Percentiles rank a stretch among this genome's conserved stretches.
Conservation (phyloP, 2,113 vertebrate species). For the Hemibagrus wyckioides region DNA sequence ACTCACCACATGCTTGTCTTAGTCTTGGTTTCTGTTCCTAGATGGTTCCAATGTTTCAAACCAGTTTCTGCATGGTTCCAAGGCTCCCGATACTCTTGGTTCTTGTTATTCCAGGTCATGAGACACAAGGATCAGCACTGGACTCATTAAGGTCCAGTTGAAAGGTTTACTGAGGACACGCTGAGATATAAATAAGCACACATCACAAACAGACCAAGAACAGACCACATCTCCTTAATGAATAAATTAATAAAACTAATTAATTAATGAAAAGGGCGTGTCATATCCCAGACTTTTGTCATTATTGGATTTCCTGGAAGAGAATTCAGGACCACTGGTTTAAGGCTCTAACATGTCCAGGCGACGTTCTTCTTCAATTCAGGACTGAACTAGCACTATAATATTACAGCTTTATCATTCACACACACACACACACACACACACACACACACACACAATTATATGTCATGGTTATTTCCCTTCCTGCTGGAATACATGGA, state of each 20-base stretch:
- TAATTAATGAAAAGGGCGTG: not conserved
- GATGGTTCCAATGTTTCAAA: not conserved
- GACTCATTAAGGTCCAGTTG: not conserved
- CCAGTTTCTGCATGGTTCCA: not conserved
- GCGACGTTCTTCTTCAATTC: not conserved
- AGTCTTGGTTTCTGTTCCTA: no score
- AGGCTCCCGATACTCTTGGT: no score
- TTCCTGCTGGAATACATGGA: not conserved
- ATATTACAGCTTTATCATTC: not conserved
- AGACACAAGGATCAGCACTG: not conserved
- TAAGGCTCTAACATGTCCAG: not conserved
- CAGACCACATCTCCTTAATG: not conserved
- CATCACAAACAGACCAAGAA: not conserved
- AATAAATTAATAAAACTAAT: no score
- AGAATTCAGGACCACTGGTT: not conserved
- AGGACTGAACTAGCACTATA: not conserved
- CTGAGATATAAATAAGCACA: not conserved
- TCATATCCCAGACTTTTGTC: not conserved
- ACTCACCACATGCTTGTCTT: not conserved
- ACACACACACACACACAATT: conserved; percentile 2
- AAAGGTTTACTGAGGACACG: not conserved
- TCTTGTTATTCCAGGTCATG: not conserved
- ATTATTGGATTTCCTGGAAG: no score
- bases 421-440: conserved; percentile 17
- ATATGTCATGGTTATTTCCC: not conserved